Evolutionary conservation across 35 echinoderm and acorn worm species (phyloP), one percentile per base, ranked within the genome.

Genomic region (Stichopus chloronotus): DNA sequence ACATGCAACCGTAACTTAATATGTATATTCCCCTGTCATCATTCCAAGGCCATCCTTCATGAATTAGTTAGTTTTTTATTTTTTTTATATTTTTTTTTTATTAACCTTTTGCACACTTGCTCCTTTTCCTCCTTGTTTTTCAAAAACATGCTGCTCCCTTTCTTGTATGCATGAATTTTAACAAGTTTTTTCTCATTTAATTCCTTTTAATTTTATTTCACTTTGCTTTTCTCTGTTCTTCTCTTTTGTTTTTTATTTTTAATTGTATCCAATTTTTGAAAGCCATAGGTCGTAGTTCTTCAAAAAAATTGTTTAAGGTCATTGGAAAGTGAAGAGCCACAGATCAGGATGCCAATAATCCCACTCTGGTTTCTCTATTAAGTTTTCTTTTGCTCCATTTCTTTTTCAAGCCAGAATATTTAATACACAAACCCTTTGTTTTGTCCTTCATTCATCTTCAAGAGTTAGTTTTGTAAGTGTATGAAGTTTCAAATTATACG

Each of bases 21-120:
- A 52, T 79, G 20, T 83, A 83, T 83, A 83, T 83, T 57, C 22
- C 30, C 30, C 55, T 57, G 52, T 83, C 55, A 83, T 83, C 55
- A 55, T 83, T 57, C 80, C 80, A 83, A 83, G 80, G 80, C 80
- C 80, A 83, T 57, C 30, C 3, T 43, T 43, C 19, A n/a, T 21
- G 69, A 6, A 2, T 14, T 57, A 55, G 12, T 30, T 83, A 43
- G 16, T 55, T 9, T 13, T 9, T 79, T 9, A 30, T 82, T 21
- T 30, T 25, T 52, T 25, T 43, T 43, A n/a, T 14, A 2, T 14
- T 57, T 0, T 9, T 30, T 83, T 83, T 53, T 55, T 9, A 4
- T 9, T 79, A 52, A 30, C 43, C 55, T 30, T 25, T 52, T 25
- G 55, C 43, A 52, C n/a, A 20, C 20, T 43, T 43, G 30, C 30